Base-by-base conservation (phyloP, 2,888 invertebrate genomes). In the Drosophila formosana region DNA sequence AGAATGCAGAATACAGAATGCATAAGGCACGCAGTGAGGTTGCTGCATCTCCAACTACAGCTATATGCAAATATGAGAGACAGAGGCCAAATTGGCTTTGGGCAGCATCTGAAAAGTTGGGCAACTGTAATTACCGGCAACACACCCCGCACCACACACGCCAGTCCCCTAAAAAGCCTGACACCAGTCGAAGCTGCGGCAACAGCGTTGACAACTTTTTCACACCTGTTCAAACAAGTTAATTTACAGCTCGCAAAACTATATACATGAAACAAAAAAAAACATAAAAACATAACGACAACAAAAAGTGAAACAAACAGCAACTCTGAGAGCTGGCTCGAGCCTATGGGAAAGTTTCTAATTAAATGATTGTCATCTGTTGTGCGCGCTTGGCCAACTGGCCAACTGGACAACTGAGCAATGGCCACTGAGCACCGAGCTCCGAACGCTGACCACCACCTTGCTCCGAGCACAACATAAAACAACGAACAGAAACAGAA, bases 261-360 rank as follows among this genome's bases (percentile, higher is more conserved):
- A 89, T 77, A 78, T 64, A 66, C 28, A 1, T 18, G 52, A 61
- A 56, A 65, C 25, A 64, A 43, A 56, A 56, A 34, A 4, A 34
- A 3, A 34, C 32, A 58, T 53, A 52, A 68, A 63, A 64, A 63
- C 46, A 46, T 30, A 76, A 64, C 39, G 57, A 50, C 49, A 72
- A 71, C 62, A 73, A 66, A 68, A 82, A 72, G 56, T 62, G 56
- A 70, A 72, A 83, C 81, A 51, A 53, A 62, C 80, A 53, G 58
- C 80, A 53, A 60, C 56, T 57, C 58, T 37, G 67, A 45, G 66
- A 53, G 68, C 71, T 66, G 75, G 72, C 71, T 63, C 76, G 87
- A 89, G 91, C 91, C 91, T 90, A 90, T 90, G 91, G 91, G 90
- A 91, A 91, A 91, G 90, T 91, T 91, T 91, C 90, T 91, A 91